Evolutionary conservation across 2,113 vertebrate species (phyloP), one percentile per base, ranked within the genome.

Genomic region (Bujurquina vittata): DNA sequence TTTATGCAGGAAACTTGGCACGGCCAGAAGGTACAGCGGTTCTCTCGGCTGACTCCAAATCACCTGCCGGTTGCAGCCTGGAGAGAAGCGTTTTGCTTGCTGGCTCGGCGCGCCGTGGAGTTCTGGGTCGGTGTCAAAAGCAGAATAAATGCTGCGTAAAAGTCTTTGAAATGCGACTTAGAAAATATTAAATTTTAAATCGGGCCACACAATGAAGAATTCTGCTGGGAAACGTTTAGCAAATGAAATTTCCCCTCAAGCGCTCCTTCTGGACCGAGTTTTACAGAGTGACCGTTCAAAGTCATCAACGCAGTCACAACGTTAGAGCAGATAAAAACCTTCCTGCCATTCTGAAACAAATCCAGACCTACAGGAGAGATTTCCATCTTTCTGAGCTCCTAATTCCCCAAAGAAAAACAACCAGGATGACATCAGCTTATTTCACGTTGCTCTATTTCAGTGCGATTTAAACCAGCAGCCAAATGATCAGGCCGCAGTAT

Each of bases 1-100:
- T 87, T 86, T 80, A 84, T 61, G 81, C 89, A 81, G 91, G 91
- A 91, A 91, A 92, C 79, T 88, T 91, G 89, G 87, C 92, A 5
- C 54, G 6, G 7, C 4, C 57, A 37, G 46, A 56, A 35, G 12
- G 79, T 2, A 5, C 29, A 33, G 75, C 69, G 65, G 79, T 43
- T 75, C 79, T 33, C 80, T 55, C 62, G 35, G 22, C 67, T 69
- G 85, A 79, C 57, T 85, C 85, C 84, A 85, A 84, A 90, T 93
- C 92, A 92, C 88, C 93, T 93, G 91, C 88, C 65, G 85, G 52
- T 75, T 81, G 83, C 75, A 80, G 88, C 79, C 23, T 62, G 72
- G 63, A 77, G 84, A 26, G 69, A 17, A 31, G 84, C 80, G 83
- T 40, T 75, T 84, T 84, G 82, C 77, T 77, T 22, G 9, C 17